Conservation (phyloP, 2,113 vertebrate species). For the Tragelaphus buxtoni region DNA sequence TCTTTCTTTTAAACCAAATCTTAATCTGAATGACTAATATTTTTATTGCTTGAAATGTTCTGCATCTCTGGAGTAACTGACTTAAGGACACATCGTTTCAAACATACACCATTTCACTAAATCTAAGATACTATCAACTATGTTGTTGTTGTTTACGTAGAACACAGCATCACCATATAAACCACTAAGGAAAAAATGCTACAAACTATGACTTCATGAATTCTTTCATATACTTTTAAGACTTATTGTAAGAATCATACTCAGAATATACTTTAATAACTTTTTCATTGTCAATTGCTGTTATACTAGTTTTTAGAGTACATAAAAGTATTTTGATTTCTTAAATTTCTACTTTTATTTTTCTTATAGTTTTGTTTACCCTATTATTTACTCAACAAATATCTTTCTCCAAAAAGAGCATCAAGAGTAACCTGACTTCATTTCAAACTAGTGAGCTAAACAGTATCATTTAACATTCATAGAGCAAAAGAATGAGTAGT, state of each 20-base stretch:
- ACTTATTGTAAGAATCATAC: not conserved
- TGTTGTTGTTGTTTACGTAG: not conserved
- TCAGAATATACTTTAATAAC: not conserved
- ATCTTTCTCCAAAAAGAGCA: not conserved
- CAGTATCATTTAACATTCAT: not conserved
- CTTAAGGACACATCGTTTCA: not conserved
- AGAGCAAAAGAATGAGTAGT: not conserved
- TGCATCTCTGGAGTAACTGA: not conserved
- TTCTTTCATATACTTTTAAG: not conserved
- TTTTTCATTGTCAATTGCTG: not conserved
- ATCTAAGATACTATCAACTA: not conserved
- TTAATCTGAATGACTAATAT: not conserved
- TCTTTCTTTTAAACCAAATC: not conserved
- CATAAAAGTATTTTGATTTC: not conserved
- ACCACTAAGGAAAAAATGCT: not conserved
- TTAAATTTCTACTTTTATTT: not conserved
- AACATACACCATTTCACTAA: not conserved
- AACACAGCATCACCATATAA: not conserved
- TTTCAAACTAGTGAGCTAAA: not conserved
- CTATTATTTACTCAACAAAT: not conserved
- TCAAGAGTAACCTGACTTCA: not conserved
- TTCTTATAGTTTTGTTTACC: not conserved
- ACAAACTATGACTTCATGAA: not conserved
- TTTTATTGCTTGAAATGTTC: slow-evolving; percentile 1
- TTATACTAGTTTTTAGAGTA: not conserved